Percentiles rank a stretch among this genome's conserved stretches.
phyloP scores from a whole-genome alignment of 1,140 invertebrate species.

The Zaprionus gabonicus region DNA sequence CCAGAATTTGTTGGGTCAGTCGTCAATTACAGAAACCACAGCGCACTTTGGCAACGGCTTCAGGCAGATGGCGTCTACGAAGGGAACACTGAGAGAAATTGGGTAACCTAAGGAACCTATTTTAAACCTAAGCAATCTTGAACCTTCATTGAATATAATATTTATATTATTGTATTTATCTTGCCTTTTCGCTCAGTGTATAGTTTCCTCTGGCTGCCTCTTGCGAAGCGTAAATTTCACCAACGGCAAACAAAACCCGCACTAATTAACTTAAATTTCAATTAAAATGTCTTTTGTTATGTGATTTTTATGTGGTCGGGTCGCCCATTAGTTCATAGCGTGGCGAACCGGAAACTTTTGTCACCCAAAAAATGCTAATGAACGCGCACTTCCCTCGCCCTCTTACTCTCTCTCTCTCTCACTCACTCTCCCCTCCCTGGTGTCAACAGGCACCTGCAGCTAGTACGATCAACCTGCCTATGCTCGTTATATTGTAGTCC shows the following conservation, averaged over 20 bases:
- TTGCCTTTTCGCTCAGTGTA: neutral
- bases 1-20: neutral
- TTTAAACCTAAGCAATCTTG: too few species aligned
- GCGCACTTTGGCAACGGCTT: constrained; percentile 10
- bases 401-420: too few species aligned
- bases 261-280: constrained; percentile 83
- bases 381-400: constrained; percentile 52
- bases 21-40: constrained; percentile 51
- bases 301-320: constrained; percentile 65
- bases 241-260: constrained; percentile 36
- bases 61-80: neutral
- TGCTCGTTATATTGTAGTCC: constrained; percentile 29
- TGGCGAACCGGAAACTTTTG: constrained; percentile 81
- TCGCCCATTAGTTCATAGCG: constrained; percentile 70
- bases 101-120: neutral
- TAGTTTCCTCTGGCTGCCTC: neutral
- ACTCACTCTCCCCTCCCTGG: neutral
- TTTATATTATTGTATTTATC: neutral
- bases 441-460: constrained; percentile 32
- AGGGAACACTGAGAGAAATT: neutral
- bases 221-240: constrained; percentile 54
- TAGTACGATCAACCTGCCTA: constrained; percentile 16
- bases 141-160: neutral
- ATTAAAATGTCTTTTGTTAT: constrained; percentile 82
- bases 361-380: constrained; percentile 77